phyloP scores from a whole-genome alignment of 2,797 vertebrate species.

The Harpagifer antarcticus region DNA sequence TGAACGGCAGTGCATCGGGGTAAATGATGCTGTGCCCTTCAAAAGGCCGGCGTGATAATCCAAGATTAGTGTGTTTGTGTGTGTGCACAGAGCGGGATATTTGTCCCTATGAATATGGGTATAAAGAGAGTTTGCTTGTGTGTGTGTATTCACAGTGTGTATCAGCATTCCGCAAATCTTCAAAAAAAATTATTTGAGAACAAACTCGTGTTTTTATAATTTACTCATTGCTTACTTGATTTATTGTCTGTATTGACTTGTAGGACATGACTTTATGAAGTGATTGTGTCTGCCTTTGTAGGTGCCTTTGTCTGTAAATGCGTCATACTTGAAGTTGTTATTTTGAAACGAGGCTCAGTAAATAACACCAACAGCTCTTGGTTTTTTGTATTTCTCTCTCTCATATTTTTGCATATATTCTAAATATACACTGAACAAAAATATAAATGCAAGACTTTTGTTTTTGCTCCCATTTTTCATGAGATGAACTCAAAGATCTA shows the following conservation, averaged over 20 bases:
- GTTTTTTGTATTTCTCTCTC: constrained; percentile 11
- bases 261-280: background rate
- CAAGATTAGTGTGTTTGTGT: constrained; percentile 71
- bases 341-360: background rate
- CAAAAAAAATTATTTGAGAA: constrained; percentile 2
- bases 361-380: constrained; percentile 15
- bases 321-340: background rate
- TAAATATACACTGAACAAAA: too few relatives aligned
- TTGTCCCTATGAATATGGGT: constrained; percentile 24
- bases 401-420: constrained; percentile 6
- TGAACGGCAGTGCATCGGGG: constrained; percentile 60
- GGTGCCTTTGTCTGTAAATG: background rate
- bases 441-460: too few relatives aligned
- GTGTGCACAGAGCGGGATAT: constrained; percentile 10
- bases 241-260: constrained; percentile 9
- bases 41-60: constrained; percentile 76
- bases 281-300: constrained; percentile 2
- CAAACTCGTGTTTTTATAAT: constrained; percentile 9
- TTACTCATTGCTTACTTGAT: constrained; percentile 10
- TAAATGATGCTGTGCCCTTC: constrained; percentile 76
- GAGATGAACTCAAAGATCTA: too few relatives aligned
- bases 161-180: constrained; percentile 17
- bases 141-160: constrained; percentile 5
- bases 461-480: too few relatives aligned
- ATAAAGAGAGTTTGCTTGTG: constrained; percentile 11